A percentile compares a stretch with the other conserved stretches of the same genome.
phyloP scores from a whole-genome alignment of 2,888 invertebrate species.

The Timema podura region DNA sequence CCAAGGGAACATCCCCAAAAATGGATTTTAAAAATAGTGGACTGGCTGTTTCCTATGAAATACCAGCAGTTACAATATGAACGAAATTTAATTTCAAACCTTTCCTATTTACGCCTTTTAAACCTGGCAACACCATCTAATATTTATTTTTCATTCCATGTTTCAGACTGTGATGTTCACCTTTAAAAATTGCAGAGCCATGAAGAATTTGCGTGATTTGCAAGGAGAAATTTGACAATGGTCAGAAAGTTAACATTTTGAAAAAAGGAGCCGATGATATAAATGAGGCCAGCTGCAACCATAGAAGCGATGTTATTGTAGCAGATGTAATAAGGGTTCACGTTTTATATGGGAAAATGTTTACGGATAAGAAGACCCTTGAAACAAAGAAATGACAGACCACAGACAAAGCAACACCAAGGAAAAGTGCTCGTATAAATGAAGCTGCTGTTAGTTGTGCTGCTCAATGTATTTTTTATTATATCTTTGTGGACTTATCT shows the following conservation, averaged over 20 bases:
- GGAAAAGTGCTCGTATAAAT: not conserved
- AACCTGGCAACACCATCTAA: not conserved
- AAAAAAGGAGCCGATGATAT: not conserved
- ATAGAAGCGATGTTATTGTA: not conserved
- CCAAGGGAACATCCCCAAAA: too few relatives aligned
- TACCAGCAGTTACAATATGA: too few relatives aligned
- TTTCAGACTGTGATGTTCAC: not conserved
- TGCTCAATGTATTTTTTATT: not conserved
- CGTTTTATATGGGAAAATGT: not conserved
- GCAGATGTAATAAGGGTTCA: not conserved
- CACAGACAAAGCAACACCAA: not conserved
- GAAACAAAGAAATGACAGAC: not conserved
- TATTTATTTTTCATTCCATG: not conserved
- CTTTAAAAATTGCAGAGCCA: not conserved
- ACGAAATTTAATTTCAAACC: too few relatives aligned
- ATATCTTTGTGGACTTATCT: not conserved
- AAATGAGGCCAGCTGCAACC: not conserved
- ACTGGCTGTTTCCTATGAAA: too few relatives aligned
- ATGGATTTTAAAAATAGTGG: too few relatives aligned
- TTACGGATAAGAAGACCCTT: conserved; percentile 2
- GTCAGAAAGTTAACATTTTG: not conserved
- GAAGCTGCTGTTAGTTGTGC: not conserved
- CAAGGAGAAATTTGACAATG: not conserved
- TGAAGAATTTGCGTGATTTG: not conserved
- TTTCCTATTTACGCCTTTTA: too few relatives aligned